These are phyloP conservation scores for Corythoichthys intestinalis DNA, from an alignment of 2,113 vertebrate species.

Conservation along the genomic window DNA sequence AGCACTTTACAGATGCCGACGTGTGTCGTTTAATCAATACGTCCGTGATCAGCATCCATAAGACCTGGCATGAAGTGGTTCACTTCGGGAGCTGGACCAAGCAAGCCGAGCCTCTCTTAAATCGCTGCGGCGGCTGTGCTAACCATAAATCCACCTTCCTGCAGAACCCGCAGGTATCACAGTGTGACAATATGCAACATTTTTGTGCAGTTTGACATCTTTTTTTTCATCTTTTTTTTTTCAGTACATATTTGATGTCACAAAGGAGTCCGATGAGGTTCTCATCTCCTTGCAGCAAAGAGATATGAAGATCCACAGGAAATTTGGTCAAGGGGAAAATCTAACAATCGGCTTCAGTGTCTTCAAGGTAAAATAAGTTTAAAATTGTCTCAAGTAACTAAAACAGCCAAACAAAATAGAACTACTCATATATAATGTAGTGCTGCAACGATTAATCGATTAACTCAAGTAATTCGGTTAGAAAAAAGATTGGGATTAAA, in stretches of 20 bases:
- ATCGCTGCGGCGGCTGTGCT: conserved; percentile 86
- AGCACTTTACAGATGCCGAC: conserved; percentile 81
- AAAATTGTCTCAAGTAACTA: background rate
- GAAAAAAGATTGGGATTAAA: too few species aligned
- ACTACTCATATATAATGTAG: background rate
- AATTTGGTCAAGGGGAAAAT: conserved; percentile 79
- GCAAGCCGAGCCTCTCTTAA: conserved; percentile 77
- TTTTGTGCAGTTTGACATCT: background rate
- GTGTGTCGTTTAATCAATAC: conserved; percentile 88
- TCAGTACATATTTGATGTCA: conserved; percentile 86
- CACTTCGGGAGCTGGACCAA: conserved; percentile 80
- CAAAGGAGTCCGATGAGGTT: conserved; percentile 81
- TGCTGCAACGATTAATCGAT: too few species aligned
- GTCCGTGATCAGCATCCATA: conserved; percentile 79
- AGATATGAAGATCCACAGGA: conserved; percentile 80
- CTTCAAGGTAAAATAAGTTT: conserved; percentile 74
- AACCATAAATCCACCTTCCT: conserved; percentile 86
- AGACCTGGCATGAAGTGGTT: conserved; percentile 80
- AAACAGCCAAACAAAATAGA: conserved; percentile 35
- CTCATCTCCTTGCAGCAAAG: conserved; percentile 87
- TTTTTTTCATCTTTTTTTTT: conserved; percentile 3
- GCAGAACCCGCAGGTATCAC: conserved; percentile 91
- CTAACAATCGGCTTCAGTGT: conserved; percentile 83
- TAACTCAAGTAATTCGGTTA: too few species aligned
- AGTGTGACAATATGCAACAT: background rate